phyloP scores from a whole-genome alignment of 2,888 invertebrate genomes.

The Leucoptera coffeella region DNA sequence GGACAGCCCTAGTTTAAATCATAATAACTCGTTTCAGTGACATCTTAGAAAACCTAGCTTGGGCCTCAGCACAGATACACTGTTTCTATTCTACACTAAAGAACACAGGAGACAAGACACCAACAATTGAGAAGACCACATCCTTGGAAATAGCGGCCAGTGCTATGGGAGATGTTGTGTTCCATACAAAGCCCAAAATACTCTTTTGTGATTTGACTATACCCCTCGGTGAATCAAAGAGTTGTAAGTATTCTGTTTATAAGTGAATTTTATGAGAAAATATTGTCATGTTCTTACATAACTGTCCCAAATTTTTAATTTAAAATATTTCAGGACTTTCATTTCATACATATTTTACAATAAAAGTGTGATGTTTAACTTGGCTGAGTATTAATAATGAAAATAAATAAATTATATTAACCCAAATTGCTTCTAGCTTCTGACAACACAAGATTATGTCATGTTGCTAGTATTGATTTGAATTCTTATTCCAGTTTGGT shows the following conservation, averaged over 20 bases:
- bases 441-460: no score
- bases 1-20: no score
- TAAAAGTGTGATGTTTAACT: no score
- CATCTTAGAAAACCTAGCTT: conserved; percentile 81
- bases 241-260: conserved; percentile 72
- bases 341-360: no score
- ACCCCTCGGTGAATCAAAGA: conserved; percentile 83
- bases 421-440: no score
- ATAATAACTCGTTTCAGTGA: conserved; percentile 61
- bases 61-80: conserved; percentile 97
- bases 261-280: no score
- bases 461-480: no score
- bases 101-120: conserved; percentile 59
- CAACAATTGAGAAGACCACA: conserved; percentile 43
- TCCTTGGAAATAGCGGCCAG: conserved; percentile 61
- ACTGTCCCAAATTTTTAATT: no score
- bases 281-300: no score
- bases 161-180: conserved; percentile 79
- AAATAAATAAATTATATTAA: no score
- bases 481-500: conserved; percentile 68
- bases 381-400: no score
- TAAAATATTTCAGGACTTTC: no score
- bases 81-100: conserved; percentile 80
- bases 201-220: conserved; percentile 92
- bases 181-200: conserved; percentile 93